Base-by-base conservation (phyloP, 2,797 vertebrate genomes). In the Lithobates pipiens region DNA sequence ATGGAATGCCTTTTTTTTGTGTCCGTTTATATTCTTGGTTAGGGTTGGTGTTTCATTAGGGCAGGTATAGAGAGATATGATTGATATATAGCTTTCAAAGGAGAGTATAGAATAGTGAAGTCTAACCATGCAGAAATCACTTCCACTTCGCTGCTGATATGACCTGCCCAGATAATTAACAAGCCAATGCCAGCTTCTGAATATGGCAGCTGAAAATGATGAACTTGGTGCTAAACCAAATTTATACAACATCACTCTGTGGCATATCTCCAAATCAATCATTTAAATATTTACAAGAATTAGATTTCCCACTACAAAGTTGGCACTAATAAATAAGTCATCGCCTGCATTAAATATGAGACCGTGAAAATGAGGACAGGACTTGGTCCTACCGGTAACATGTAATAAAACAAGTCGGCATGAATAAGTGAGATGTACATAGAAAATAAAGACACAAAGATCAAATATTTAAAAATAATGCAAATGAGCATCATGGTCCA, bases 261-360 rank as follows among this genome's bases (percentile, higher is more conserved):
- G 69, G 46, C 69, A 18, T n/a, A 11, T 72, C 50, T 72, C 69
- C 78, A 71, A 72, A 80, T 71, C 63, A 69, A 68, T 69, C 68
- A 72, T 80, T 54, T 79, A 39, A 25, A 39, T 18, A 61, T 61
- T 16, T 63, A 72, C 69, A 73, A 81, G 79, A 73, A 81, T 42
- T 15, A 21, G 50, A 27, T 34, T 44, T 72, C 68, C 79, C 15
- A 42, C 78, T 80, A 71, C 21, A 80, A 50, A 80, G 34, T 39
- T 73, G 69, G 8, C 54, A 61, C 69, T 42, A 61, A 82, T 82
- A 63, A 82, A 82, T 82, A 82, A 73, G 71, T 82, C 44, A 73
- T n/a, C 42, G 36, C 34, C 9, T 73, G 50, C 69, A 82, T 73
- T 63, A 82, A 65, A 69, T 15, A 82, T 72, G 79, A 81, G 34